phyloP scores from a whole-genome alignment of 2,113 vertebrate species.

The Pica pica region DNA sequence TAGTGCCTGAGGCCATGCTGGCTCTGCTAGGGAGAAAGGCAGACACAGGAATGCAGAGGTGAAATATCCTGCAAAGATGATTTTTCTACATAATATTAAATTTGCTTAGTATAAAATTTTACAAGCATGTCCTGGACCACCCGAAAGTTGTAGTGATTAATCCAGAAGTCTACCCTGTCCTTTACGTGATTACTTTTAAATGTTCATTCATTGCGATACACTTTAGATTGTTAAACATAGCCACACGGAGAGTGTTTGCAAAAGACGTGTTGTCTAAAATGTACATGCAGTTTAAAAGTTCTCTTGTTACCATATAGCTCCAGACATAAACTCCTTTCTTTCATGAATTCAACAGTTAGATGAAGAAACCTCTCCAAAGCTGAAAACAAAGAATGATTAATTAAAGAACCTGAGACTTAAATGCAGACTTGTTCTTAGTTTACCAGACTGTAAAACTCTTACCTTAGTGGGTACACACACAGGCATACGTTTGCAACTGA shows the following conservation, averaged over 20 bases:
- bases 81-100: slow-evolving; percentile 6
- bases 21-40: background rate
- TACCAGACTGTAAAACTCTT: background rate
- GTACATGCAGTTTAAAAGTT: background rate
- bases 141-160: background rate
- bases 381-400: slow-evolving; percentile 20
- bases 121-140: slow-evolving; percentile 5
- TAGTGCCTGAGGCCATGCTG: background rate
- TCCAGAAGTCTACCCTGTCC: background rate
- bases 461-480: background rate
- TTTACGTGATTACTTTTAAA: background rate
- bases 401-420: slow-evolving; percentile 11
- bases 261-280: background rate
- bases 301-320: background rate
- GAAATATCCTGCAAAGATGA: background rate
- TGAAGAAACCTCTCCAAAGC: background rate
- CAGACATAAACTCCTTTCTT: background rate
- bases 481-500: background rate
- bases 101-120: slow-evolving; percentile 11
- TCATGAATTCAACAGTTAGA: background rate
- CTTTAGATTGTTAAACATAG: background rate
- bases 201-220: background rate
- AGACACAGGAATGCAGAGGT: background rate
- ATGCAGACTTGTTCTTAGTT: background rate
- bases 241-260: background rate